These are phyloP conservation scores for Conus ventricosus DNA, from an alignment of 1,140 invertebrate genomes.

Conservation along the genomic window DNA sequence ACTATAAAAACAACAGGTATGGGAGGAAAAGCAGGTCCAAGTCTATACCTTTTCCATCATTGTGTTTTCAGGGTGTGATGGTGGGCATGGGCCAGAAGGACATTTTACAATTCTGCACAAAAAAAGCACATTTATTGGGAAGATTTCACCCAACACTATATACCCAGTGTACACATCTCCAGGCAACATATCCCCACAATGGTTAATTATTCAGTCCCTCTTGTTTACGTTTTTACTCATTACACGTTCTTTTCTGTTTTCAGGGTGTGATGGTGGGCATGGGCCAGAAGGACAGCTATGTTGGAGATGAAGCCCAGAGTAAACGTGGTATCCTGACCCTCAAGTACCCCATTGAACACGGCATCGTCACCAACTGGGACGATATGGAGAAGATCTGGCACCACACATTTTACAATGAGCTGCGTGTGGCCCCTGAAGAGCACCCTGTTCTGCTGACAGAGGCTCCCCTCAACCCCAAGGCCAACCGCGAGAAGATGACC, in stretches of 20 bases:
- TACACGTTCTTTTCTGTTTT: slow-evolving; percentile 31
- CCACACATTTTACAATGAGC: slow-evolving; percentile 84
- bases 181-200: too few species aligned
- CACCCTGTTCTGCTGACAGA: slow-evolving; percentile 76
- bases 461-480: slow-evolving; percentile 72
- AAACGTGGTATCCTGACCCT: slow-evolving; percentile 81
- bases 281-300: slow-evolving; percentile 75
- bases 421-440: slow-evolving; percentile 88
- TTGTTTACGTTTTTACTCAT: neutral
- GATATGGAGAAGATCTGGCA: slow-evolving; percentile 96
- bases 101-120: too few species aligned
- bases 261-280: slow-evolving; percentile 68
- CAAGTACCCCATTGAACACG: slow-evolving; percentile 78
- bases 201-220: too few species aligned
- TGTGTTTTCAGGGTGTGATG: slow-evolving; percentile 48
- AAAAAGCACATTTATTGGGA: too few species aligned
- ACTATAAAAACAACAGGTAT: too few species aligned
- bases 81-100: slow-evolving; percentile 73
- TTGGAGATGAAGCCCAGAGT: slow-evolving; percentile 80
- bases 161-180: too few species aligned
- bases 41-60: too few species aligned
- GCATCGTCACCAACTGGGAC: slow-evolving; percentile 79
- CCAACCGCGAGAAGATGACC: slow-evolving; percentile 75
- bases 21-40: too few species aligned
- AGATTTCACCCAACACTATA: too few species aligned